phyloP scores from a whole-genome alignment of 2,888 invertebrate genomes.

The Aplocera efformata region DNA sequence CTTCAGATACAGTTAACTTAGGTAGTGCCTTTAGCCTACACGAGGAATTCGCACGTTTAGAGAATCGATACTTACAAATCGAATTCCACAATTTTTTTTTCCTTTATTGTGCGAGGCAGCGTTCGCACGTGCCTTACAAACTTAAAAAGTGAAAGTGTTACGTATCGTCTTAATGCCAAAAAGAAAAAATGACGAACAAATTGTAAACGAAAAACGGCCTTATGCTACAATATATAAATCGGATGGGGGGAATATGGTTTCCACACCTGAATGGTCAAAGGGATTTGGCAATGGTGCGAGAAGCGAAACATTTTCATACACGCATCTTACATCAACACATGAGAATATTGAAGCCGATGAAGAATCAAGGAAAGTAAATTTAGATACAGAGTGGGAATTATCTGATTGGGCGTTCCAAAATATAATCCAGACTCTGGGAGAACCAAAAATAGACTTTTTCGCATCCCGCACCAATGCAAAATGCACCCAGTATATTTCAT shows the following conservation, averaged over 20 bases:
- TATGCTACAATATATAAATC: slow-evolving; percentile 19
- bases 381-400: slow-evolving; percentile 17
- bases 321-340: slow-evolving; percentile 12
- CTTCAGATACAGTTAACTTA: too few species aligned
- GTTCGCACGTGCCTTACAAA: too few species aligned
- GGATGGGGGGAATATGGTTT: slow-evolving; percentile 19
- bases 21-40: too few species aligned
- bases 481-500: slow-evolving; percentile 3
- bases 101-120: too few species aligned
- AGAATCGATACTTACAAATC: too few species aligned
- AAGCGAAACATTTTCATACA: slow-evolving; percentile 12
- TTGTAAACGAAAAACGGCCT: too few species aligned
- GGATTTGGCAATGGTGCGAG: slow-evolving; percentile 24
- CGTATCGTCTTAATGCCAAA: too few species aligned
- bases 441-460: slow-evolving; percentile 4
- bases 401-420: slow-evolving; percentile 8
- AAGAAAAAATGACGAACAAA: too few species aligned
- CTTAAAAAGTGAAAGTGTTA: too few species aligned
- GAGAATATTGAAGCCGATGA: slow-evolving; percentile 12
- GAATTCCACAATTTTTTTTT: too few species aligned
- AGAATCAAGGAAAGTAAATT: slow-evolving; percentile 14
- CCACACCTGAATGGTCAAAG: slow-evolving; percentile 16
- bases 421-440: slow-evolving; percentile 5
- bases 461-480: slow-evolving; percentile 7
- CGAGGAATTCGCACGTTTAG: too few species aligned